Percentiles rank a stretch among this genome's conserved stretches.
phyloP scores from a whole-genome alignment of 2,113 vertebrate genomes.

The Antennarius striatus region DNA sequence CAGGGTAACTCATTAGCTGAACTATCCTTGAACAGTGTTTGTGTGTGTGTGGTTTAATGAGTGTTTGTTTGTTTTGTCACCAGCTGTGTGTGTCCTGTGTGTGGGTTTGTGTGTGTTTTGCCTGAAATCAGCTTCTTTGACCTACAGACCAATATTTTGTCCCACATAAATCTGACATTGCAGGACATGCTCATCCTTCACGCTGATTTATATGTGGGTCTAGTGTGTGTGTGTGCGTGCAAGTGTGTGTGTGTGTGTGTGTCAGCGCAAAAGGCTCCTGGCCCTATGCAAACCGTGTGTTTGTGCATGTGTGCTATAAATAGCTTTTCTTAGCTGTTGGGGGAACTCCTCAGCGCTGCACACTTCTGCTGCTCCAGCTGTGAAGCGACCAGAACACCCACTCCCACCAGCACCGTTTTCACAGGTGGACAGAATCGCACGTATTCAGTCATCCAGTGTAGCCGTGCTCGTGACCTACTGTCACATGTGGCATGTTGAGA shows the following conservation, averaged over 20 bases:
- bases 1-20: constrained; percentile 48
- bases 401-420: constrained; percentile 32
- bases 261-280: constrained; percentile 38
- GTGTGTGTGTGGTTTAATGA: not conserved
- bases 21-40: constrained; percentile 25
- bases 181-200: constrained; percentile 9
- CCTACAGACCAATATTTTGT: constrained; percentile 60
- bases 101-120: constrained; percentile 17
- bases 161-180: constrained; percentile 44
- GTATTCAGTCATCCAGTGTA: not conserved
- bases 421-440: constrained; percentile 36
- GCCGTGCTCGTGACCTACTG: constrained; percentile 39
- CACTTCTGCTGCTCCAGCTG: constrained; percentile 66
- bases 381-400: constrained; percentile 59
- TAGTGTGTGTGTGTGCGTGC: not conserved
- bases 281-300: constrained; percentile 37
- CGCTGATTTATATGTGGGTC: constrained; percentile 6
- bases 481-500: constrained; percentile 46
- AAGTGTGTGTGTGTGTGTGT: constrained; percentile 19
- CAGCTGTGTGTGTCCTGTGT: constrained; percentile 18
- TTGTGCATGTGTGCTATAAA: constrained; percentile 63
- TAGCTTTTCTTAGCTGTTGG: constrained; percentile 69
- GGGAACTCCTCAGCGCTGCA: constrained; percentile 73
- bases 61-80: constrained; percentile 27
- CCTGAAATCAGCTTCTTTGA: constrained; percentile 41